Conservation (phyloP, 2,113 vertebrate species). For the Oryctolagus cuniculus region DNA sequence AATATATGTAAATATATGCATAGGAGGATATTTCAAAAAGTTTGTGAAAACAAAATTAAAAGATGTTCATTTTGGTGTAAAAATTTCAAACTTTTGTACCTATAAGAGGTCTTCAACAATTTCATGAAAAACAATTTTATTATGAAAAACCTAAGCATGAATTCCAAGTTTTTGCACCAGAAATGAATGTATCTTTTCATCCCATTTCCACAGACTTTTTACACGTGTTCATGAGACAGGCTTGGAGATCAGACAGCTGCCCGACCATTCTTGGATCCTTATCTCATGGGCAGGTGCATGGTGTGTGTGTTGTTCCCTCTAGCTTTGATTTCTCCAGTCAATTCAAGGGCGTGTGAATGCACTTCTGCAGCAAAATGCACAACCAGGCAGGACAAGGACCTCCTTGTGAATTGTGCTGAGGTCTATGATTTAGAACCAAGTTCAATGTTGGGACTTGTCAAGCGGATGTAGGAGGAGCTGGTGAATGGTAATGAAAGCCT, state of each 20-base stretch:
- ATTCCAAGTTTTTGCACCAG: no score
- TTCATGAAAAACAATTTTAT: no score
- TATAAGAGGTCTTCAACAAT: no score
- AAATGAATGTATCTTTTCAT: no score
- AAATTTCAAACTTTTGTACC: no score
- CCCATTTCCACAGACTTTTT: no score
- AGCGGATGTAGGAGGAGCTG: not conserved
- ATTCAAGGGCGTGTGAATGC: not conserved
- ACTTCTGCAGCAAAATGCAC: conserved; percentile 37
- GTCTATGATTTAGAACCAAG: not conserved
- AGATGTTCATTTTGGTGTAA: no score
- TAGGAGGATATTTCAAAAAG: no score
- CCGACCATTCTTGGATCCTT: no score
- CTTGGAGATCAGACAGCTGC: not conserved
- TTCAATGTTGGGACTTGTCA: not conserved
- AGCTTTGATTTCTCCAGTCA: not conserved
- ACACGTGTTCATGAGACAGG: not conserved
- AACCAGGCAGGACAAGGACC: not conserved
- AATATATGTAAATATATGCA: not conserved
- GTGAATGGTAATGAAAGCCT: not conserved
- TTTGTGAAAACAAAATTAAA: no score
- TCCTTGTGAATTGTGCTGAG: not conserved
- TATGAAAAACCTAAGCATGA: no score
- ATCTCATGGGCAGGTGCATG: no score
- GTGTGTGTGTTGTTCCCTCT: not conserved